phyloP scores from a whole-genome alignment of 2,797 vertebrate genomes.

The Fringilla coelebs region DNA sequence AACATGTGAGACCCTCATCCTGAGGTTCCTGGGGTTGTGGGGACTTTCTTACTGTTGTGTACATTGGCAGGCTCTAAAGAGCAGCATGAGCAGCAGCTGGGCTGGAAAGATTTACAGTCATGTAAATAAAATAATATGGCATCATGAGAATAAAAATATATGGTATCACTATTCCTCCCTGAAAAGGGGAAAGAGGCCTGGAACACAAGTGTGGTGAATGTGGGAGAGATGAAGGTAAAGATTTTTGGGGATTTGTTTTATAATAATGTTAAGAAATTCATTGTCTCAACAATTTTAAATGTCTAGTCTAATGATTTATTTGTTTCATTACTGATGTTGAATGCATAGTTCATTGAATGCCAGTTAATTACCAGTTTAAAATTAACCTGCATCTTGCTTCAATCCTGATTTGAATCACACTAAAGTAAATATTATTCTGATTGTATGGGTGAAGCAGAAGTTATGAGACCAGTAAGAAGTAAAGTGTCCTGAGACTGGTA shows the following conservation, averaged over 20 bases:
- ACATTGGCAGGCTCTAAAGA: neutral
- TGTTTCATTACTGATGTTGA: neutral
- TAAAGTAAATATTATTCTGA: neutral
- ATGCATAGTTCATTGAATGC: neutral
- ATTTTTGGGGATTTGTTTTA: neutral
- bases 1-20: neutral
- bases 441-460: neutral
- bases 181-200: neutral
- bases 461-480: neutral
- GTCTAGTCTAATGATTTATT: neutral
- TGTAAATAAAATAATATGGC: fast-evolving
- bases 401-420: neutral
- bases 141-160: fast-evolving
- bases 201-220: fast-evolving
- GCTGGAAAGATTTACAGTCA: neutral
- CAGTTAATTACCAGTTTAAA: neutral
- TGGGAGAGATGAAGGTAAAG: neutral
- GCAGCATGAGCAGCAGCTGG: neutral
- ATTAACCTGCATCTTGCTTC: neutral
- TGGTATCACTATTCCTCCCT: neutral
- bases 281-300: neutral
- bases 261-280: neutral
- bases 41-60: neutral
- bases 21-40: neutral
- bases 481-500: neutral